Evolutionary conservation across 1,140 invertebrate species (phyloP).

Genomic region (Drosophila kikkawai): DNA sequence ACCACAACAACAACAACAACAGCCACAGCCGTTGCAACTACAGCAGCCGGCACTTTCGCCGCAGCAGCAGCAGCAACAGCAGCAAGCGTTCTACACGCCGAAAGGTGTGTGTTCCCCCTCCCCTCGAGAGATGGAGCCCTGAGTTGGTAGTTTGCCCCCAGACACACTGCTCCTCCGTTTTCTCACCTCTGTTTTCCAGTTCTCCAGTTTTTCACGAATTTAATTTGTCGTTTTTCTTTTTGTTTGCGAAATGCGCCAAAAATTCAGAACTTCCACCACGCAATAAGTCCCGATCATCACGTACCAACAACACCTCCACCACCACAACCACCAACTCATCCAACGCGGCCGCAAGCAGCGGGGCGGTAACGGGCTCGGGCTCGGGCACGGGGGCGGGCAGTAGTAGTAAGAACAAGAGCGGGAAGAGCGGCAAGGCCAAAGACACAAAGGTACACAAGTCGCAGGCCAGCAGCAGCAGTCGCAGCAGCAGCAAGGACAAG

Average conservation of each 20-base stretch:
- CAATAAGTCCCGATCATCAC: conserved; percentile 84
- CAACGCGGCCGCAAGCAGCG: conserved; percentile 53
- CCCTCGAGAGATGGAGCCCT: conserved; percentile 31
- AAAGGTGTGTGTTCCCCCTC: conserved; percentile 87
- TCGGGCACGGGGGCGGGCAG: conserved; percentile 52
- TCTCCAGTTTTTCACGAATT: conserved; percentile 36
- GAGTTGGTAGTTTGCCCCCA: conserved; percentile 39
- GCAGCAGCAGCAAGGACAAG: conserved; percentile 78
- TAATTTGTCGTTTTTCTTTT: conserved; percentile 64
- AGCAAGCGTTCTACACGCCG: conserved; percentile 88
- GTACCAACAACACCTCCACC: conserved; percentile 70
- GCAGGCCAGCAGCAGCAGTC: conserved; percentile 56
- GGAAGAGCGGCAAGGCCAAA: conserved; percentile 75
- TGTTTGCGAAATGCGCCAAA: conserved; percentile 45
- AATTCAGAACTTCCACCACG: conserved; percentile 80
- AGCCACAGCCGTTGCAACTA: conserved; percentile 59
- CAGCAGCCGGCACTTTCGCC: conserved; percentile 35
- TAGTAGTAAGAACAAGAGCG: conserved; percentile 59
- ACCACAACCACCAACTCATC: conserved; percentile 61
- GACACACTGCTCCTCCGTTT: conserved; percentile 48
- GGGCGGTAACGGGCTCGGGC: conserved; percentile 21
- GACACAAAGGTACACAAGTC: conserved; percentile 58
- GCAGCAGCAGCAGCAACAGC: conserved; percentile 49
- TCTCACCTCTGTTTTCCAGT: conserved; percentile 21
- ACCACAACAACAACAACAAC: conserved; percentile 69